phyloP scores from a whole-genome alignment of 2,113 vertebrate species.

The Malurus alboscapulatus region DNA sequence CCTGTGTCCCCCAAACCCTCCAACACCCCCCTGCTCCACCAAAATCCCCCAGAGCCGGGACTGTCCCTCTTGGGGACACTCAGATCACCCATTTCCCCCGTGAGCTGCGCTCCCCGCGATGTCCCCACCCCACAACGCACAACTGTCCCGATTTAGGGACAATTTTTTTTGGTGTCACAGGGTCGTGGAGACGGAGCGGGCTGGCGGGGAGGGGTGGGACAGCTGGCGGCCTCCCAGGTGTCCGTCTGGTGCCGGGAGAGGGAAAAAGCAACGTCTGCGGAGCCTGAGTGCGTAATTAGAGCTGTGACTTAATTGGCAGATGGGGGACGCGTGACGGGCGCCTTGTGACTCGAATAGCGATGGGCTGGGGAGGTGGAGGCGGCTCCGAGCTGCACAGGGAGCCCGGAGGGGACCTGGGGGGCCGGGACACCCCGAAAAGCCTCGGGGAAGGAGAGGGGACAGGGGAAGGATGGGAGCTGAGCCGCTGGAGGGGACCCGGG shows the following conservation, averaged over 20 bases:
- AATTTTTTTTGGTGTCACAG: fast-evolving
- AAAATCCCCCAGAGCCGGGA: fast-evolving
- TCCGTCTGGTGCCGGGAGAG: not conserved
- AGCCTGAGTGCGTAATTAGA: slow-evolving; percentile 13
- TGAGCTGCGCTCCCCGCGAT: fast-evolving
- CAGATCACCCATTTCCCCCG: fast-evolving
- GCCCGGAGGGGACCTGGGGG: fast-evolving
- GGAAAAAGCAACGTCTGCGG: not conserved
- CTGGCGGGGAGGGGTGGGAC: not conserved
- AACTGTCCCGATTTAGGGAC: not conserved
- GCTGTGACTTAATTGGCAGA: slow-evolving; percentile 20
- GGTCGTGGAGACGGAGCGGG: not conserved
- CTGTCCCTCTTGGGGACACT: not conserved
- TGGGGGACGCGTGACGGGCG: not conserved
- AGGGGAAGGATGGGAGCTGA: not conserved
- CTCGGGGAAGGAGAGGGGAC: not conserved
- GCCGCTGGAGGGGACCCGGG: not conserved
- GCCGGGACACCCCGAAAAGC: not conserved
- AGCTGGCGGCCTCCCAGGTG: not conserved
- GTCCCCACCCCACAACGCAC: fast-evolving
- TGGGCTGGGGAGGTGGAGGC: not conserved
- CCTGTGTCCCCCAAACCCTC: fast-evolving
- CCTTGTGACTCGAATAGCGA: not conserved
- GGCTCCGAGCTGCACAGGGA: fast-evolving
- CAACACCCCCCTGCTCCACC: fast-evolving